A percentile compares a stretch with the other conserved stretches of the same genome.
These are phyloP conservation scores for Melanotaenia parkinsoni DNA, from an alignment of 2,797 vertebrate species.

Conservation along the genomic window DNA sequence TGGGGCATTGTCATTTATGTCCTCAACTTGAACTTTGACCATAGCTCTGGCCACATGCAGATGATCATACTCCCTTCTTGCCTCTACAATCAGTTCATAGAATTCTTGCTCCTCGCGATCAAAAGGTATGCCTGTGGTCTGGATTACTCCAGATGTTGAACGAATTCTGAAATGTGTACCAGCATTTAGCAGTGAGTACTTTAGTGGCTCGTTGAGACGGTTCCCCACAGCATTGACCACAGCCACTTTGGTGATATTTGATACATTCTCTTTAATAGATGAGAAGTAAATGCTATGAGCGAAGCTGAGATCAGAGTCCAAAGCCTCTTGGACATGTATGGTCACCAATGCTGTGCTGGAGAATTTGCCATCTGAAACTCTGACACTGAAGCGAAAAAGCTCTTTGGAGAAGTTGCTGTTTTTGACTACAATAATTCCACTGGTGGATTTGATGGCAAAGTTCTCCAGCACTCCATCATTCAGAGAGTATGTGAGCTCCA, in stretches of 20 bases:
- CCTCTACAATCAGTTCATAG: constrained; percentile 95
- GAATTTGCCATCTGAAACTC: constrained; percentile 95
- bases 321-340: constrained; percentile 89
- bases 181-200: constrained; percentile 92
- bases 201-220: constrained; percentile 94
- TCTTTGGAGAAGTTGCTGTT: constrained; percentile 93
- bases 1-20: constrained; percentile 94
- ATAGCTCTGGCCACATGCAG: constrained; percentile 92
- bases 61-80: constrained; percentile 90
- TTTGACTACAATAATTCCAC: constrained; percentile 90
- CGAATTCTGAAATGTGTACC: constrained; percentile 92
- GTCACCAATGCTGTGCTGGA: constrained; percentile 90
- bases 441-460: constrained; percentile 89
- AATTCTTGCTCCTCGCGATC: constrained; percentile 94
- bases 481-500: constrained; percentile 90
- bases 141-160: constrained; percentile 93
- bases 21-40: constrained; percentile 91
- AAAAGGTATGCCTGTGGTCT: constrained; percentile 92
- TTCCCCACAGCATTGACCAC: constrained; percentile 95
- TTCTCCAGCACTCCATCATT: constrained; percentile 89
- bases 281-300: constrained; percentile 90
- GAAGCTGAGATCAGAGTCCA: constrained; percentile 94
- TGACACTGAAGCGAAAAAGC: constrained; percentile 90
- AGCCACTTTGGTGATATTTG: constrained; percentile 93
- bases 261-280: constrained; percentile 91